A percentile compares a stretch with the other conserved stretches of the same genome.
Evolutionary conservation across 2,113 vertebrate genomes (phyloP).

Genomic region (Hippocampus guttulatus): DNA sequence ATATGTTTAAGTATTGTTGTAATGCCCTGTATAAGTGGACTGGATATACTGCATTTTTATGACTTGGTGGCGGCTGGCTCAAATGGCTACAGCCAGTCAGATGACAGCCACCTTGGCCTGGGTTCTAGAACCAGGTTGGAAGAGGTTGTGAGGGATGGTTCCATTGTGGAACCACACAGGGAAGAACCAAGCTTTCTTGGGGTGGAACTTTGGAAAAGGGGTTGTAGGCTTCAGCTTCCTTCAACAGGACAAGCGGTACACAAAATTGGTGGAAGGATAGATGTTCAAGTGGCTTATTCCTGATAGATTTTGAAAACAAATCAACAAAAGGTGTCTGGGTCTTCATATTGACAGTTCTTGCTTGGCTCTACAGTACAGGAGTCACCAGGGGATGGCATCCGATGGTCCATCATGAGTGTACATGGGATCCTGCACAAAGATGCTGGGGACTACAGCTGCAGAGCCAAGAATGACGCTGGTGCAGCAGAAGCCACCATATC

Average conservation of each 20-base stretch:
- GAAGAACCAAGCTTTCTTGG: neutral
- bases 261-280: neutral
- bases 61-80: neutral
- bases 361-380: slow-evolving; percentile 81
- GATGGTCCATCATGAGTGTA: slow-evolving; percentile 94
- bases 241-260: neutral
- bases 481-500: slow-evolving; percentile 80
- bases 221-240: neutral
- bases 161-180: too few species aligned
- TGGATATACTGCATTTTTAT: too few species aligned
- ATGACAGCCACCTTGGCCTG: too few species aligned
- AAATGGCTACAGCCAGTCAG: too few species aligned
- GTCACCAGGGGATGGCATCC: slow-evolving; percentile 84
- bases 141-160: too few species aligned
- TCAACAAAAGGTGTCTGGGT: neutral
- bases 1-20: too few species aligned
- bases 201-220: too few species aligned
- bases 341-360: slow-evolving; percentile 25
- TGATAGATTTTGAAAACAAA: neutral
- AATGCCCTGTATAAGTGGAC: too few species aligned
- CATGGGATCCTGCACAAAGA: slow-evolving; percentile 82
- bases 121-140: too few species aligned
- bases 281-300: neutral
- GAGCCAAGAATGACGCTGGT: slow-evolving; percentile 89
- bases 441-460: slow-evolving; percentile 88